Evolutionary conservation across 2,113 vertebrate genomes (phyloP).

Genomic region (Struthidea cinerea): DNA sequence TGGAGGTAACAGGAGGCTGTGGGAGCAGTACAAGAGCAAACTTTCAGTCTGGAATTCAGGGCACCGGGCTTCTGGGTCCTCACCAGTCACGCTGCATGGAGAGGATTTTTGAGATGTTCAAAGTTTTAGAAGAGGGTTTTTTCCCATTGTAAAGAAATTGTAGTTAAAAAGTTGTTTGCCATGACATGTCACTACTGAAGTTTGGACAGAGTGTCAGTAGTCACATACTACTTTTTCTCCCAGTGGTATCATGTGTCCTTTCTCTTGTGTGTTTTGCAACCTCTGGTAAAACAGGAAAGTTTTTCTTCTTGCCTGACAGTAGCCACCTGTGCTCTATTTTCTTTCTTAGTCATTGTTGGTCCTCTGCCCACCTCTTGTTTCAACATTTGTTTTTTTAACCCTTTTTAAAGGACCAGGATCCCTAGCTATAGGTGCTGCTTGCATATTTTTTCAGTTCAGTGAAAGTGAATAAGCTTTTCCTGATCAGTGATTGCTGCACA

Average conservation of each 20-base stretch:
- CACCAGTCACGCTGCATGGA: background rate
- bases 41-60: background rate
- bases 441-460: constrained; percentile 29
- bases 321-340: constrained; percentile 21
- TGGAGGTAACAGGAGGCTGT: background rate
- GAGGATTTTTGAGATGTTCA: background rate
- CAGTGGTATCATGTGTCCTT: background rate
- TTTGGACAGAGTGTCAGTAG: background rate
- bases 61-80: background rate
- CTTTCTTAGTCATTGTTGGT: constrained; percentile 36
- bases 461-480: constrained; percentile 18
- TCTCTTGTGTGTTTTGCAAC: background rate
- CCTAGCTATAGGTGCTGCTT: constrained; percentile 29
- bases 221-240: background rate
- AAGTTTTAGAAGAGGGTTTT: background rate
- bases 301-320: background rate
- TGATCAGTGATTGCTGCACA: constrained; percentile 29
- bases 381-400: constrained; percentile 3
- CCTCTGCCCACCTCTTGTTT: constrained; percentile 26
- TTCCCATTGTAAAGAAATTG: background rate
- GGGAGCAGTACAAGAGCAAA: background rate
- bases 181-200: background rate
- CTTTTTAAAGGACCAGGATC: background rate
- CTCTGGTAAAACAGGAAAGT: background rate
- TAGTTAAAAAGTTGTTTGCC: background rate